Evolutionary conservation across 2,113 vertebrate genomes (phyloP).

Genomic region (Vidua chalybeata): DNA sequence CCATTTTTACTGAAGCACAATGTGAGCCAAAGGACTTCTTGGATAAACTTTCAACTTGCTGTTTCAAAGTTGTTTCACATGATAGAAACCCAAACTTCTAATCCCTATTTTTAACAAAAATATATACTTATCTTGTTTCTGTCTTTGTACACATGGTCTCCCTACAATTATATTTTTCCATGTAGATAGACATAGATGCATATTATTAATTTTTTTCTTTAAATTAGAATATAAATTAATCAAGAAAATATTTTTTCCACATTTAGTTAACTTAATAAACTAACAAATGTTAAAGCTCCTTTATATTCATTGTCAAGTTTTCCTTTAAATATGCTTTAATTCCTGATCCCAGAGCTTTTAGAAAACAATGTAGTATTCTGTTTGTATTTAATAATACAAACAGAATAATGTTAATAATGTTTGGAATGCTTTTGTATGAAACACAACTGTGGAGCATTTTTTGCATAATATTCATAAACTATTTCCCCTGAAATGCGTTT

Average conservation of each 20-base stretch:
- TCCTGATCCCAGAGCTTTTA: neutral
- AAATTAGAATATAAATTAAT: neutral
- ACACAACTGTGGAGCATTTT: neutral
- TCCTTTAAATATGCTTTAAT: neutral
- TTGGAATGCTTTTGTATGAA: slow-evolving; percentile 23
- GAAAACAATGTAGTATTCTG: neutral
- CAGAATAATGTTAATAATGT: neutral
- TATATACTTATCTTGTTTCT: neutral
- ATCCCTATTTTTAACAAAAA: neutral
- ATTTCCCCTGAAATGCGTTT: slow-evolving; percentile 55
- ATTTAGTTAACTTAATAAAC: neutral
- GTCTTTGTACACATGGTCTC: neutral
- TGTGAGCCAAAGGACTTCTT: neutral
- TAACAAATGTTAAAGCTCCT: neutral
- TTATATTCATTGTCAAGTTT: neutral
- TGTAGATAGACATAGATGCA: neutral
- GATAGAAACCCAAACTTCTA: neutral
- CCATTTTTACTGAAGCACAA: neutral
- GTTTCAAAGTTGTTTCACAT: neutral
- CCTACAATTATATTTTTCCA: neutral
- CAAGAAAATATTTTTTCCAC: neutral
- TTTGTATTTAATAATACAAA: slow-evolving; percentile 8
- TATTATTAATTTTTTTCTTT: neutral
- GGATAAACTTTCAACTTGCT: neutral
- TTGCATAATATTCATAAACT: slow-evolving; percentile 52